Base-by-base conservation (phyloP, 1,140 invertebrate genomes). In the Nymphalis io region DNA sequence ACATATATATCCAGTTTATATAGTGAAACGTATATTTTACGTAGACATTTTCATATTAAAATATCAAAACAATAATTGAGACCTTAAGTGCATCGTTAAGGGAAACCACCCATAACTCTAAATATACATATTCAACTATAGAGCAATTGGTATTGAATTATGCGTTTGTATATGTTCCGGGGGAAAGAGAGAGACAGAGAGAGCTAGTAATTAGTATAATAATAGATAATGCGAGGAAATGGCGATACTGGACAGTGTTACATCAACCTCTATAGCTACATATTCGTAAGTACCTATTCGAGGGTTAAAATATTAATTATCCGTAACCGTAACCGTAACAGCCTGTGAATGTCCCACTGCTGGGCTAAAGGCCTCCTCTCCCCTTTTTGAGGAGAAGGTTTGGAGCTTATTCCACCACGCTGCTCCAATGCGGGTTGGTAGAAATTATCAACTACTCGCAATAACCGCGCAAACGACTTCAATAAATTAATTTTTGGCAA, bases 131-230 rank as follows among this genome's bases (percentile, higher is more conserved):
- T 8, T 21, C 4, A 55, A 21, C 51, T 55, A 55, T 4, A 55
- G 27, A n/a, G 51, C 51, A 55, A 12, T 27, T 27, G 16, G 12
- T 23, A 20, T 12, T 23, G 21, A 21, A 53, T 55, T 55, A 55
- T 55, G 27, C 0, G 18, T 55, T n/a, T 55, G 21, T 55, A 27
- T 55, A n/a, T 15, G 51, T 55, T 10, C 12, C 46, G 46, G 18
- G 18, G 6, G 46, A 20, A 12, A 51, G 18, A 51, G 46, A 20
- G 46, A 51, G 46, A 13, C 5, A 55, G 13, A 23, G 8, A 55
- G 51, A 55, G 13, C 27, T 21, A n/a, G 13, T n/a, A n/a, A n/a
- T 20, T 53, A 55, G 16, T 55, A 55, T 27, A 55, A 55, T 55
- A 27, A 55, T 55, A 55, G 51, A 21, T 55, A 55, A 21, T 12